Evolutionary conservation across 2,113 vertebrate species (phyloP), one percentile per base, ranked within the genome.

Genomic region (Ictidomys tridecemlineatus): DNA sequence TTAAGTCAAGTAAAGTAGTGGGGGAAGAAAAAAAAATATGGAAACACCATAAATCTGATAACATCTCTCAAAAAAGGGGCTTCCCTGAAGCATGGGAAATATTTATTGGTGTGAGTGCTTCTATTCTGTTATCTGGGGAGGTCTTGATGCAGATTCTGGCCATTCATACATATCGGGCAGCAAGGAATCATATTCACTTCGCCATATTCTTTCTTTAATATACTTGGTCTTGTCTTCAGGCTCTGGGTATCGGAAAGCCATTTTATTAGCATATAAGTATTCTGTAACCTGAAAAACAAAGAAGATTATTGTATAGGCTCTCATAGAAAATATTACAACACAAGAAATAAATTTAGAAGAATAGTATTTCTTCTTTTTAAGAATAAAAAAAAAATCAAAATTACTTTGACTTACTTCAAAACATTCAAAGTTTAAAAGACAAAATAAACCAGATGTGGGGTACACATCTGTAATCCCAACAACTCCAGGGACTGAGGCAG

Each of bases 221-320:
- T 99, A 99, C 0, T 92, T 69, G 34, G 98, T 98, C 98, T 99
- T 99, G 98, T 99, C 99, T 69, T 98, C 14, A 0, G 99, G 99
- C 94, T 99, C 99, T 3, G 99, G 99, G 98, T 99, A 99, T 63
- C 99, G 99, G 98, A 99, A 99, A 0, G 99, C 99, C 99, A 99
- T 99, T 90, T 99, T 99, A 88, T 99, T 99, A 76, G 99, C 98
- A 17, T 99, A 99, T 37, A 99, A 98, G 91, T 98, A 99, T 95
- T 99, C 99, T 98, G 99, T 98, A 93, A 99, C 99, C 99, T 99
- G 97, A 0, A 98, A 97, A 84, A 88, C 26, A 97, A 72, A 95
- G 56, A 74, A 91, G 80, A 96, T 70, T 63, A 95, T 8, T 89
- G 1, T 1, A 39, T 10, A 48, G 94, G 80, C 58, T 74, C 76